A percentile compares a stretch with the other conserved stretches of the same genome.
Evolutionary conservation across 2,888 invertebrate genomes (phyloP).

Genomic region (Anodontia alba): DNA sequence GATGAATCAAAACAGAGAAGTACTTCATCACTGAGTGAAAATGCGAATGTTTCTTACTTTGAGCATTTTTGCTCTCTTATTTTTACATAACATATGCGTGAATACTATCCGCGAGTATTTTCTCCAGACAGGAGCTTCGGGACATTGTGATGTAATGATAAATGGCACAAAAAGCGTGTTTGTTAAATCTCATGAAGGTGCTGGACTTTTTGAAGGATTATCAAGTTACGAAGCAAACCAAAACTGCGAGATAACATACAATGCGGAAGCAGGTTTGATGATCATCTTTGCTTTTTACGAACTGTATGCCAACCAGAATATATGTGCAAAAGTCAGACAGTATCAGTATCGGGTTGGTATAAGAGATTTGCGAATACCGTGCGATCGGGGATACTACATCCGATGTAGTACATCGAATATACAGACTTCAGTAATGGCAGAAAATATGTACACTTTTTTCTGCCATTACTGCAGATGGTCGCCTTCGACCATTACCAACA

Average conservation of each 20-base stretch:
- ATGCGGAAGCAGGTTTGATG: conserved; percentile 16
- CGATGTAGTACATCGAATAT: no score
- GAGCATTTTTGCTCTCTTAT: neutral
- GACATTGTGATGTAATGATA: conserved; percentile 22
- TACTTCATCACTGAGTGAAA: neutral
- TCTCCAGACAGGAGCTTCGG: neutral
- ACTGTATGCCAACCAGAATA: no score
- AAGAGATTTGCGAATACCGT: no score
- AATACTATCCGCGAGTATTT: conserved; percentile 17
- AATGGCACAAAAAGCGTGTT: conserved; percentile 10
- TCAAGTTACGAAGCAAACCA: conserved; percentile 39
- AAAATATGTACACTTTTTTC: no score
- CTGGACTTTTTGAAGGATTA: conserved; percentile 39
- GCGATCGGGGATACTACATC: no score
- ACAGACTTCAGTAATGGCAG: no score
- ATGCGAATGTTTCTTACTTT: neutral
- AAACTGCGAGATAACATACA: conserved; percentile 30
- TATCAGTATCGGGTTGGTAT: no score
- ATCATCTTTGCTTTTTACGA: neutral
- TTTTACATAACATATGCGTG: neutral
- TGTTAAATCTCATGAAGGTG: conserved; percentile 41
- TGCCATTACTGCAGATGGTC: no score
- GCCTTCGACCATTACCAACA: no score
- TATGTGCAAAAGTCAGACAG: no score
- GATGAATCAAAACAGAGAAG: neutral